Evolutionary conservation across 2,797 vertebrate species (phyloP).

Genomic region (Scyliorhinus canicula): DNA sequence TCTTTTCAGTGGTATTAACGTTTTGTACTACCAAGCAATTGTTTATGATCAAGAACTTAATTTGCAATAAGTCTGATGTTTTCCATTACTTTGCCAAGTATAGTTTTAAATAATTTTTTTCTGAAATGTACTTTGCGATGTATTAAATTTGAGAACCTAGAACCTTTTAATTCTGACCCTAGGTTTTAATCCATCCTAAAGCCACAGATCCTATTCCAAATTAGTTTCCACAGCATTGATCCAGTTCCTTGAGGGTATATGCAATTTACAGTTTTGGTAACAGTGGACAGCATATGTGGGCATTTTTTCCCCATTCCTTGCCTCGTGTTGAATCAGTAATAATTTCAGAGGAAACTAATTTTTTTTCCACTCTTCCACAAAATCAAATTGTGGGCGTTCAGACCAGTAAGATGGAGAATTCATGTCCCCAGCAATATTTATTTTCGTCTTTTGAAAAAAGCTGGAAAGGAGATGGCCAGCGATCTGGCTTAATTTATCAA

Average conservation of each 20-base stretch:
- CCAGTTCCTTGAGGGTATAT: background rate
- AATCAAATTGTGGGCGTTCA: background rate
- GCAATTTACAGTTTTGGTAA: background rate
- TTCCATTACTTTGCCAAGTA: background rate
- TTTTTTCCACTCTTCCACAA: background rate
- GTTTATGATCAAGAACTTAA: background rate
- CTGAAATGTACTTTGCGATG: background rate
- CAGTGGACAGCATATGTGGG: background rate
- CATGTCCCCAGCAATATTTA: background rate
- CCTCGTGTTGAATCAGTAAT: background rate
- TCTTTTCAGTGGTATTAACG: too few species aligned
- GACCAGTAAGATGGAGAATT: background rate
- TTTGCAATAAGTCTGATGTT: background rate
- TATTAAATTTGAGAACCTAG: background rate
- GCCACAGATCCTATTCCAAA: background rate
- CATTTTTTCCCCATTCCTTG: background rate
- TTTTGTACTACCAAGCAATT: too few species aligned
- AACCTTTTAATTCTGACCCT: background rate
- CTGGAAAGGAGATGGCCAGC: background rate
- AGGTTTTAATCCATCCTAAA: background rate
- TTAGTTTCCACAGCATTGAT: background rate
- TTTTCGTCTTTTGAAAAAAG: background rate
- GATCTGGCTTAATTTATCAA: background rate
- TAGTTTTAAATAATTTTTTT: background rate
- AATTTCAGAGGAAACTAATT: background rate